Evolutionary conservation across 2,888 invertebrate genomes (phyloP), one percentile per base, ranked within the genome.

Genomic region (Lottia scabra): DNA sequence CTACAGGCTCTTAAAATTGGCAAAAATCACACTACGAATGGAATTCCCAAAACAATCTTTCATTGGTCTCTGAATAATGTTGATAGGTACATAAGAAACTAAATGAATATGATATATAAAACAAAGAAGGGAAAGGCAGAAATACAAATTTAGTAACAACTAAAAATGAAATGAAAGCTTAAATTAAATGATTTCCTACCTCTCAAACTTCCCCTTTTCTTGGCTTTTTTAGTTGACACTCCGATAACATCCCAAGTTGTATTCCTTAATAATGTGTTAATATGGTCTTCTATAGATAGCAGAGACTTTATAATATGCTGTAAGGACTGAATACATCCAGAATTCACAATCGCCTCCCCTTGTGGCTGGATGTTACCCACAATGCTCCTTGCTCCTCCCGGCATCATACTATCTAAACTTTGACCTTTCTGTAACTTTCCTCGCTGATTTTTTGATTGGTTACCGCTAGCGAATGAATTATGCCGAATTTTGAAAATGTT

Each of bases 201-300:
- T 83, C 84, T 84, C 1, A 87, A 75, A 72, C 85, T 86, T 15
- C 83, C 83, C 78, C 85, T 84, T 43, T 81, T 75, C 23, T 78
- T 77, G 26, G 77, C 75, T 73, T 85, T 83, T 74, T 81, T 83
- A 63, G 76, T 76, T 15, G 80, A 75, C 27, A 82, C 75, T 12
- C 84, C 85, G 10, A 80, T 81, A n/a, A 83, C 76, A 75, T 87
- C 84, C 87, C 86, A 86, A 16, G 82, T 77, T 16, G 84, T 80
- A 44, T 81, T 81, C 63, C 79, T 80, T 68, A 84, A 81, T 16
- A 87, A 77, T 23, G 75, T 75, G 62, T 86, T 84, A 26, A 87
- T 78, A 74, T 86, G 84, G 48, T 84, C 82, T 69, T 87, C 85
- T 56, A 87, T 81, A 68, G 78, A 78, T 68, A 84, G 75, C 45